These are phyloP conservation scores for Papio anubis DNA, from an alignment of 2,113 vertebrate species.

Conservation along the genomic window DNA sequence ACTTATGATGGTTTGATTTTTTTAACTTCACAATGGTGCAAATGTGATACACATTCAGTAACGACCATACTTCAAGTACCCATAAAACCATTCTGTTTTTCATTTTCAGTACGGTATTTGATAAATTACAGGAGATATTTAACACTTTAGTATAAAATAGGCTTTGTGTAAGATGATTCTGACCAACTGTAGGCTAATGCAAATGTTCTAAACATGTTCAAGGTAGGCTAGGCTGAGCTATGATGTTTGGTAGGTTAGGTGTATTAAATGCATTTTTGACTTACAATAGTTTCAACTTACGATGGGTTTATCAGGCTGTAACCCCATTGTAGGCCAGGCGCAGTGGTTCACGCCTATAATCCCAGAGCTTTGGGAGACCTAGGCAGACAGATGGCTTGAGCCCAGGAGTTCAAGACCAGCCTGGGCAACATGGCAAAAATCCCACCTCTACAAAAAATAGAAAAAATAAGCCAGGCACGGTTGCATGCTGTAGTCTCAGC, in stretches of 20 bases:
- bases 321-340: not conserved
- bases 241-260: not conserved
- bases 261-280: not conserved
- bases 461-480: not conserved
- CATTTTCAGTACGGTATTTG: not conserved
- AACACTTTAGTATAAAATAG: not conserved
- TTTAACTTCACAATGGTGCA: not conserved
- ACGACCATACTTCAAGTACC: not conserved
- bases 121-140: not conserved
- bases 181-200: not conserved
- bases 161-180: not conserved
- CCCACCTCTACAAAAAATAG: not conserved
- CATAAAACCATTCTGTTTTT: not conserved
- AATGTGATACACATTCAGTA: not conserved
- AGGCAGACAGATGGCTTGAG: not conserved
- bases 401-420: not conserved
- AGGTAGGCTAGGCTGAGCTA: not conserved
- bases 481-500: not conserved
- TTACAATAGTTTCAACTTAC: not conserved
- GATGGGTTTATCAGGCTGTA: not conserved
- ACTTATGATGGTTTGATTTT: not conserved
- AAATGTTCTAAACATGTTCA: not conserved
- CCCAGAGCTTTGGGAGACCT: not conserved
- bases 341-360: not conserved
- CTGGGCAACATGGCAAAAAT: not conserved